Conservation (phyloP, 2,888 invertebrate species). For the Drosophila dives region DNA sequence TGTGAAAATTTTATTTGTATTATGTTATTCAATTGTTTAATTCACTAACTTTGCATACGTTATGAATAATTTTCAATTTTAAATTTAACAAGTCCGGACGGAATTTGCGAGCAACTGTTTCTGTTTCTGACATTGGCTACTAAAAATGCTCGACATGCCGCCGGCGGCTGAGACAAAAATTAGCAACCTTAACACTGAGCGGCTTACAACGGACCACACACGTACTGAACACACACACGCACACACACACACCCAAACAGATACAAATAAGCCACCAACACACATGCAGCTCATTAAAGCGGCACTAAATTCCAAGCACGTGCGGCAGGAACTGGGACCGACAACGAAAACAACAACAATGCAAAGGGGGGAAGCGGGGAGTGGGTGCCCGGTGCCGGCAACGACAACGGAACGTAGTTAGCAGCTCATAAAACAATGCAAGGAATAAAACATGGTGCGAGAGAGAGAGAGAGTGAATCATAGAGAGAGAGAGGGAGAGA, state of each 20-base stretch:
- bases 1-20: constrained; percentile 18
- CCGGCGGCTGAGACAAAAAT: constrained; percentile 72
- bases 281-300: constrained; percentile 77
- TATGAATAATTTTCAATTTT: constrained; percentile 46
- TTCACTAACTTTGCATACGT: constrained; percentile 34
- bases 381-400: constrained; percentile 22
- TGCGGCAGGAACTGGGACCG: constrained; percentile 52
- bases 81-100: constrained; percentile 57
- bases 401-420: constrained; percentile 71
- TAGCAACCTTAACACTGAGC: constrained; percentile 72
- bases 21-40: constrained; percentile 32
- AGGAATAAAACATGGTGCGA: constrained; percentile 21
- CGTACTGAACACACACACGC: constrained; percentile 42
- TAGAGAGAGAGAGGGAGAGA: neutral
- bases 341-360: constrained; percentile 54
- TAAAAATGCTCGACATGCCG: constrained; percentile 75
- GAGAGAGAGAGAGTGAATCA: constrained; percentile 15
- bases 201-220: constrained; percentile 57
- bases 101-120: constrained; percentile 31
- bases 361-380: constrained; percentile 7
- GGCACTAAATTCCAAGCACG: constrained; percentile 75
- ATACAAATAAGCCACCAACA: constrained; percentile 26
- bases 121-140: constrained; percentile 43
- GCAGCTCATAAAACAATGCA: constrained; percentile 79
- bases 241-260: constrained; percentile 26